phyloP scores from a whole-genome alignment of 2,888 invertebrate genomes.

The Pristionchus mayeri region DNA sequence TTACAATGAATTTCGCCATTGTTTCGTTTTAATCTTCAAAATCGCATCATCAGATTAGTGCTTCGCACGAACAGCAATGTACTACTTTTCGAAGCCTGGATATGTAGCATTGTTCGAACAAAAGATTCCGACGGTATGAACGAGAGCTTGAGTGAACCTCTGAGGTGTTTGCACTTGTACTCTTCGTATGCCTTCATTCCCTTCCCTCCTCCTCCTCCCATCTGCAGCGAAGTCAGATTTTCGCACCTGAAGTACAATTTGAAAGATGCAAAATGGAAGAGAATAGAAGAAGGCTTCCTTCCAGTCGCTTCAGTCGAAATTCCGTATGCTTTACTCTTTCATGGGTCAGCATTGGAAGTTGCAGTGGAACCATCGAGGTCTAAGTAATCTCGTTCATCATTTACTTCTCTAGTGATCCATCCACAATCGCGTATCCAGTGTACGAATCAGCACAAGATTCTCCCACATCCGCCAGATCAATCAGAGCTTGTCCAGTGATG shows the following conservation, averaged over 20 bases:
- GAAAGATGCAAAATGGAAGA: neutral
- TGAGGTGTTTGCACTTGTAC: conserved; percentile 21
- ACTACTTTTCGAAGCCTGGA: too few relatives aligned
- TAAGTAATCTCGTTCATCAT: neutral
- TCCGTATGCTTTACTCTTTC: neutral
- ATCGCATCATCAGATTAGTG: too few relatives aligned
- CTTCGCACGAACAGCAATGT: too few relatives aligned
- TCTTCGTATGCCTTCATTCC: neutral
- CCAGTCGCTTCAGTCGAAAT: too few relatives aligned
- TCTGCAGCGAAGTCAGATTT: conserved; percentile 21
- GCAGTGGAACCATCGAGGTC: too few relatives aligned
- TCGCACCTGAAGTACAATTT: conserved; percentile 17
- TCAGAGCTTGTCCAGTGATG: neutral
- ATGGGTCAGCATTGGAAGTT: neutral
- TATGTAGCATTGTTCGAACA: too few relatives aligned
- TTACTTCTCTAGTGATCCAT: conserved; percentile 30
- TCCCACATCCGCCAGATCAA: conserved; percentile 11
- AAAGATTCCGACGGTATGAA: too few relatives aligned
- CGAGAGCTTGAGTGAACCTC: too few relatives aligned
- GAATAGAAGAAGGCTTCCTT: neutral
- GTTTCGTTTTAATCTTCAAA: too few relatives aligned
- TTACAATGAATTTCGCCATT: too few relatives aligned
- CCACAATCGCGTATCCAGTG: conserved; percentile 34
- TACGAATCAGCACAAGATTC: conserved; percentile 38
- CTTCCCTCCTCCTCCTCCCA: conserved; percentile 29